phyloP scores from a whole-genome alignment of 2,113 vertebrate species.

The Pseudopipra pipra region DNA sequence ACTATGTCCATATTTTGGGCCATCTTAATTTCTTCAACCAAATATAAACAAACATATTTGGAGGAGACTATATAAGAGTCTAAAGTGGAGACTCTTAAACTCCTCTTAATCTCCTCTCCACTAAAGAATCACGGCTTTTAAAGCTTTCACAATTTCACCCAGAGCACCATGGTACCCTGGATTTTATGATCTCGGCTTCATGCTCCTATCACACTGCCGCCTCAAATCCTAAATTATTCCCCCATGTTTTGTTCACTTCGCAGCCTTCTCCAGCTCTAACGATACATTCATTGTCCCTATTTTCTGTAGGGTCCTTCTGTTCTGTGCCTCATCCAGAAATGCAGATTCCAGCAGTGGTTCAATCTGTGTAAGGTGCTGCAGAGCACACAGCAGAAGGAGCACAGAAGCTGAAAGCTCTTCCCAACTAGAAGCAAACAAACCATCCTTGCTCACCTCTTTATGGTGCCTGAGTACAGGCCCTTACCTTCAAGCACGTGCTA shows the following conservation, averaged over 20 bases:
- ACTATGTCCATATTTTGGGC: neutral
- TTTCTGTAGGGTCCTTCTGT: neutral
- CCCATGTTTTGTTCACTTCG: neutral
- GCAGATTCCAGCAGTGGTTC: neutral
- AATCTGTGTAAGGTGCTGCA: neutral
- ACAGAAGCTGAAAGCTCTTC: neutral
- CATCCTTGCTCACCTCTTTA: neutral
- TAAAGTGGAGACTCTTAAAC: no score
- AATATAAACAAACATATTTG: neutral
- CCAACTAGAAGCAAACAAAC: neutral
- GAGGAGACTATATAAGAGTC: neutral
- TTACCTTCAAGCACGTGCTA: neutral
- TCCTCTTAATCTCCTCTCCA: no score
- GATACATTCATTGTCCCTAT: accelerated
- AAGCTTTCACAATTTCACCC: neutral
- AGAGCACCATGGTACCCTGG: neutral
- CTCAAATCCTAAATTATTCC: neutral
- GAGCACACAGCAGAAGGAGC: neutral
- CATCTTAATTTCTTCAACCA: neutral
- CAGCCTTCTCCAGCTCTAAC: neutral
- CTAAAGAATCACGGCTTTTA: neutral
- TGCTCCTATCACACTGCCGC: neutral
- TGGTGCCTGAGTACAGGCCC: neutral
- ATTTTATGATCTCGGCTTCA: neutral
- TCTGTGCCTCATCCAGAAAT: neutral